A percentile compares a stretch with the other conserved stretches of the same genome.
These are phyloP conservation scores for Mythimna loreyi DNA, from an alignment of 2,888 invertebrate species.

Conservation along the genomic window DNA sequence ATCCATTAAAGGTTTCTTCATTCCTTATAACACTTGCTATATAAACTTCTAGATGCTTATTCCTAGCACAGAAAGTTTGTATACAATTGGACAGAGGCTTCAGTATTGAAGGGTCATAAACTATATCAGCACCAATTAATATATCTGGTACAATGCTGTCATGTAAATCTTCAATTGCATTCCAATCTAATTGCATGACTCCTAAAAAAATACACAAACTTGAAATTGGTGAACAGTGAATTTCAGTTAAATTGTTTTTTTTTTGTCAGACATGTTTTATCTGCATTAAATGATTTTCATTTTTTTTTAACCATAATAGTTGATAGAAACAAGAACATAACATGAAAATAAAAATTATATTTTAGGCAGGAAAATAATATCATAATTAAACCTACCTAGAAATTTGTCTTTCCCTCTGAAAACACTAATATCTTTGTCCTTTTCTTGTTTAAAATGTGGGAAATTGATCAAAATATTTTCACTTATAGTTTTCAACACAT, in stretches of 20 bases:
- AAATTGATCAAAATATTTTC: conserved; percentile 93
- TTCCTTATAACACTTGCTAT: conserved; percentile 91
- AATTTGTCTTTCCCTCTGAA: conserved; percentile 62
- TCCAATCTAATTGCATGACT: conserved; percentile 81
- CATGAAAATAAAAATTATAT: no score
- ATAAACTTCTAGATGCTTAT: conserved; percentile 76
- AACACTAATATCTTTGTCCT: conserved; percentile 45
- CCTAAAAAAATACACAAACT: conserved; percentile 69
- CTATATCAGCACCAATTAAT: conserved; percentile 85
- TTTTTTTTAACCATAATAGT: no score
- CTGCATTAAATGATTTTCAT: no score
- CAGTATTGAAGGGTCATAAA: conserved; percentile 85
- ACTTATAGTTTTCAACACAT: conserved; percentile 92
- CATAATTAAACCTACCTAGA: conserved; percentile 67
- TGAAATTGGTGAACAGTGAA: neutral
- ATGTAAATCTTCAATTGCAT: conserved; percentile 68
- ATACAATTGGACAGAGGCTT: conserved; percentile 78
- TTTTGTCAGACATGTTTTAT: no score
- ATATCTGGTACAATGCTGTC: conserved; percentile 77
- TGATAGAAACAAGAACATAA: no score
- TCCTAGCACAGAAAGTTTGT: conserved; percentile 72
- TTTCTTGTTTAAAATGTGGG: conserved; percentile 59
- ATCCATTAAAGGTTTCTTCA: conserved; percentile 90
- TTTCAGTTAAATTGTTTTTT: neutral
- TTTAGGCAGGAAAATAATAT: neutral